Evolutionary conservation across 2,113 vertebrate genomes (phyloP).

Genomic region (Python bivittatus): DNA sequence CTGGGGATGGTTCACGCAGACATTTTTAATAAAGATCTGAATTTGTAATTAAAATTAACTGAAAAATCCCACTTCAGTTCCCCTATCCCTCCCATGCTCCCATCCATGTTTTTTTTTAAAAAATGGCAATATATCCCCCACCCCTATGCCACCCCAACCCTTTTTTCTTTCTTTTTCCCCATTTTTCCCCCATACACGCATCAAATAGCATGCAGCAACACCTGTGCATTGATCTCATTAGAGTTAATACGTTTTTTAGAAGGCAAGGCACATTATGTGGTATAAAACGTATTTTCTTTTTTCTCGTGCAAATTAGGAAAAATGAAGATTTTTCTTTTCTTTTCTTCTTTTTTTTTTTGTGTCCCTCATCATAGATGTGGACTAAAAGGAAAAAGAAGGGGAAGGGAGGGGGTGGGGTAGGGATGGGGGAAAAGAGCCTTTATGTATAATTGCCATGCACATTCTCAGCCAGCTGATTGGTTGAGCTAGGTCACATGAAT

Average conservation of each 20-base stretch:
- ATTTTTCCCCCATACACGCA: background rate
- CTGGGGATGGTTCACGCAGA: background rate
- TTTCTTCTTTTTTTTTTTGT: conserved; percentile 15
- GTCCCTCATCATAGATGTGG: conserved; percentile 28
- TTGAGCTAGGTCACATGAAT: conserved; percentile 70
- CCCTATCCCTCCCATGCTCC: background rate
- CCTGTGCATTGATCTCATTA: conserved; percentile 75
- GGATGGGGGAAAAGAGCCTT: background rate
- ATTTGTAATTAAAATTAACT: background rate
- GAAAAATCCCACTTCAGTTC: background rate
- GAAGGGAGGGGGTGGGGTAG: background rate
- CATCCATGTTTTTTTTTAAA: background rate
- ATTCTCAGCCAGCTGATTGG: conserved; percentile 72
- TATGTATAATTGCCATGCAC: conserved; percentile 85
- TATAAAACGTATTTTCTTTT: conserved; percentile 74
- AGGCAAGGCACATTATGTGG: conserved; percentile 98
- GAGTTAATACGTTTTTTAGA: conserved; percentile 78
- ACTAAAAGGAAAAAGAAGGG: conserved; percentile 13
- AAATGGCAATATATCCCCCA: background rate
- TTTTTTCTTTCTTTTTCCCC: background rate
- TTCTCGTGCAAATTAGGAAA: conserved; percentile 91
- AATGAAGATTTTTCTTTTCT: conserved; percentile 61
- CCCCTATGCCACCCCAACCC: background rate
- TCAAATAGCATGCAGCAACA: conserved; percentile 82
- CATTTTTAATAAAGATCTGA: background rate